Conservation (phyloP, 2,888 invertebrate species). For the Ophraella communa region DNA sequence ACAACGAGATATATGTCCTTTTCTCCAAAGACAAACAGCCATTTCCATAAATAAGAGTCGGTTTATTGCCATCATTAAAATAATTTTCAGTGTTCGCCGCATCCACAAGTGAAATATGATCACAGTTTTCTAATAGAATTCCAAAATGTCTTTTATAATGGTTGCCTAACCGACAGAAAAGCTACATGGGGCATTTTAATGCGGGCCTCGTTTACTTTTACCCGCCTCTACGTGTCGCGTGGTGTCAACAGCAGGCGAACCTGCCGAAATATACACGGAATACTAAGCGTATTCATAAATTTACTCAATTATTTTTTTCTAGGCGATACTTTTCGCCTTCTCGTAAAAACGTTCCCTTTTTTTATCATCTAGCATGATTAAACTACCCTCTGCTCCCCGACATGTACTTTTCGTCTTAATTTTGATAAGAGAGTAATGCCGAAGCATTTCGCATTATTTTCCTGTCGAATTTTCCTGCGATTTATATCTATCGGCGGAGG, state of each 20-base stretch:
- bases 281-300: conserved; percentile 42
- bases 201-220: conserved; percentile 39
- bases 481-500: too few species aligned
- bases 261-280: conserved; percentile 34
- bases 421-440: too few species aligned
- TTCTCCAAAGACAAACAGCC: conserved; percentile 36
- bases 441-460: too few species aligned
- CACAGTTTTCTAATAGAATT: conserved; percentile 56
- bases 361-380: too few species aligned
- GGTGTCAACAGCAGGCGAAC: conserved; percentile 43
- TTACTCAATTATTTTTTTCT: conserved; percentile 37
- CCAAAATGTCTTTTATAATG: conserved; percentile 50
- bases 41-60: conserved; percentile 51
- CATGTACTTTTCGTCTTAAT: too few species aligned
- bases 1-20: conserved; percentile 12
- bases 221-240: conserved; percentile 4
- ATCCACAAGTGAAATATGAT: conserved; percentile 54
- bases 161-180: conserved; percentile 44
- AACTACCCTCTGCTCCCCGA: background rate
- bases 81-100: conserved; percentile 55
- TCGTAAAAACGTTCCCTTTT: too few species aligned
- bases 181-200: conserved; percentile 50
- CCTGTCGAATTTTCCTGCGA: too few species aligned
- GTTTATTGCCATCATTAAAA: conserved; percentile 57
- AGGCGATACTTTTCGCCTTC: background rate